Conservation (phyloP, 92 coral and sea anemone genomes). For the Pocillopora meandrina region DNA sequence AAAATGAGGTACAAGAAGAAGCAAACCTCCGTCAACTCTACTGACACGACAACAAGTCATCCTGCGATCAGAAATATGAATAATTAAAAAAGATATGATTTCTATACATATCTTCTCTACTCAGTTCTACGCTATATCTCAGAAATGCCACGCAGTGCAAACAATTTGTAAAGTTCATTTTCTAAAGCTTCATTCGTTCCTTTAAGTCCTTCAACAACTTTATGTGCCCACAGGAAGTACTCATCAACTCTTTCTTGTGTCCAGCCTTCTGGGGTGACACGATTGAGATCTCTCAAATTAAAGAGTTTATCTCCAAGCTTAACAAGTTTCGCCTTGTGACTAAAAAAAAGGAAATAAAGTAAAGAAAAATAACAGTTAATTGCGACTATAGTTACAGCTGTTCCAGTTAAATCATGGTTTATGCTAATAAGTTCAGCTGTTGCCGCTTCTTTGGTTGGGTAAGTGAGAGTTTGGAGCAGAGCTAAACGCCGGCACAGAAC, state of each 20-base stretch:
- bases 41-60: too few relatives aligned
- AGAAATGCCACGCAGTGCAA: slow-evolving; percentile 16
- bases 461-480: too few relatives aligned
- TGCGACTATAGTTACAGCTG: neutral
- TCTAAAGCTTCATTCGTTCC: slow-evolving; percentile 53
- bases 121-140: neutral
- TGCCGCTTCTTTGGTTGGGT: too few relatives aligned
- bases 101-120: neutral
- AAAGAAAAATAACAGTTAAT: neutral
- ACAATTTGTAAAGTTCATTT: slow-evolving; percentile 25
- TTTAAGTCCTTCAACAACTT: slow-evolving; percentile 51
- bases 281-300: slow-evolving; percentile 59
- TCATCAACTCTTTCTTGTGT: slow-evolving; percentile 52
- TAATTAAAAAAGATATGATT: too few relatives aligned
- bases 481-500: too few relatives aligned
- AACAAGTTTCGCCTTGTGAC: slow-evolving; percentile 26
- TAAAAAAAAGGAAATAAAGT: neutral
- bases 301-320: slow-evolving; percentile 53
- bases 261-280: slow-evolving; percentile 58
- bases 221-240: slow-evolving; percentile 50
- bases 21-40: too few relatives aligned
- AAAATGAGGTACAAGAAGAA: too few relatives aligned
- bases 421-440: neutral
- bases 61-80: too few relatives aligned
- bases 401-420: neutral